Conservation (phyloP, 1,140 invertebrate genomes). For the Camponotus vicinus region DNA sequence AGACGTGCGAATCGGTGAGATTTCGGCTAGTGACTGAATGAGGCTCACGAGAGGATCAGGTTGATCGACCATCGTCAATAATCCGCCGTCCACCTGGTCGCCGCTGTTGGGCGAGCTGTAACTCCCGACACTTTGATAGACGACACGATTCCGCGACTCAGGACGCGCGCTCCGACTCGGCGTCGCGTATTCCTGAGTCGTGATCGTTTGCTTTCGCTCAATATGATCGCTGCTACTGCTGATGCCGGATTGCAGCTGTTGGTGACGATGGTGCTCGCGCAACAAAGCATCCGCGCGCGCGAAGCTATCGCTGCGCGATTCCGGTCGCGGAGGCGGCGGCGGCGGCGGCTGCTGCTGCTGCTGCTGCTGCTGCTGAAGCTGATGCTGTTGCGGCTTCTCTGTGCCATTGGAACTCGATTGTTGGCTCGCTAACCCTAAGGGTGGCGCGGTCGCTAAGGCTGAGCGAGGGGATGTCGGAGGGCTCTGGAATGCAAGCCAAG, state of each 20-base stretch:
- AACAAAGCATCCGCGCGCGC: slow-evolving; percentile 79
- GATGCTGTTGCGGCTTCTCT: slow-evolving; percentile 62
- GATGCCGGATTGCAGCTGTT: slow-evolving; percentile 52
- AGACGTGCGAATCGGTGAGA: slow-evolving; percentile 78
- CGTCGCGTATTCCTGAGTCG: slow-evolving; percentile 53
- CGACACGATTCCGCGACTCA: slow-evolving; percentile 70
- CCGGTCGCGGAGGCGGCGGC: slow-evolving; percentile 78
- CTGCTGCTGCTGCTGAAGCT: slow-evolving; percentile 53
- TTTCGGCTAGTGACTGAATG: slow-evolving; percentile 84
- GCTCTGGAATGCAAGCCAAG: slow-evolving; percentile 84
- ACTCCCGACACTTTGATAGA: slow-evolving; percentile 74
- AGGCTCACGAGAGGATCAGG: slow-evolving; percentile 84
- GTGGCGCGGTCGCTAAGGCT: slow-evolving; percentile 74
- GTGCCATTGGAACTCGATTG: slow-evolving; percentile 64
- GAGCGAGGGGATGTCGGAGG: slow-evolving; percentile 81
- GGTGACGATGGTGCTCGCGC: slow-evolving; percentile 75
- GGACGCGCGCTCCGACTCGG: slow-evolving; percentile 60
- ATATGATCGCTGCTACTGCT: slow-evolving; percentile 46
- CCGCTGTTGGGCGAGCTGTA: slow-evolving; percentile 68
- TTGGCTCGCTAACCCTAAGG: slow-evolving; percentile 73
- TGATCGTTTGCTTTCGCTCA: slow-evolving; percentile 50
- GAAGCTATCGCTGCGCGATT: slow-evolving; percentile 82
- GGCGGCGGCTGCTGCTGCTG: slow-evolving; percentile 67
- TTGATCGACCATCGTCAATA: slow-evolving; percentile 85
- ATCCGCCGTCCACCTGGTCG: slow-evolving; percentile 82